Base-by-base conservation (phyloP, 2,113 vertebrate genomes). In the Empidonax traillii region DNA sequence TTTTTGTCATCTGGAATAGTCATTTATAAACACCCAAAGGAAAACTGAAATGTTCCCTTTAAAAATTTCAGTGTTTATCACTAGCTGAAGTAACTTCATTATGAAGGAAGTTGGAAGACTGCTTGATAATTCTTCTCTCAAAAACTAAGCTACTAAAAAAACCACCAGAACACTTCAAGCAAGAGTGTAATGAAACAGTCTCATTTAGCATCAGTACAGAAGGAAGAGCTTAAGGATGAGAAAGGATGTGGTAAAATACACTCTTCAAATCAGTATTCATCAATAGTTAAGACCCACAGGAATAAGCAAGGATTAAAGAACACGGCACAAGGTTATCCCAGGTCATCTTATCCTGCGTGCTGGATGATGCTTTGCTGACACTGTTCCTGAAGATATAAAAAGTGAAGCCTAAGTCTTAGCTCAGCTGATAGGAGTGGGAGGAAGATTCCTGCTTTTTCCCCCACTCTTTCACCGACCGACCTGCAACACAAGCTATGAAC, bases 281-380 rank as follows among this genome's bases (percentile, higher is more conserved):
- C 61, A 90, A 96, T 68, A 86, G 85, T 89, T 87, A 87, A 94
- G 92, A 94, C 24, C 85, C 75, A 61, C 41, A 78, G 83, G 83
- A 92, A 95, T 39, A 92, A 83, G 41, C 55, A 88, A 93, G 92
- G 90, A 96, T 96, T 95, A 96, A 90, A 93, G 88, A 92, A 81
- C 79, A 93, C 0, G 0, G 47, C 79, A 91, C 0, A 0, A 81
- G 85, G 95, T 96, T 96, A 96, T 75, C 87, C 75, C 93, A 66
- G 95, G 93, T 58, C 92, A 90, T 81, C 79, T 90, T 76, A 95
- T 88, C 92, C 93, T 49, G 44, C 67, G 87, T 93, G 85, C 37
- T 68, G 88, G 47, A 74, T 78, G 94, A 93, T 74, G 71, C 68
- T 91, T 89, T 87, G 63, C 90, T 88, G 90, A 96, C 79, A 92